Evolutionary conservation across 2,888 invertebrate genomes (phyloP).

Genomic region (Willowsia nigromaculata): DNA sequence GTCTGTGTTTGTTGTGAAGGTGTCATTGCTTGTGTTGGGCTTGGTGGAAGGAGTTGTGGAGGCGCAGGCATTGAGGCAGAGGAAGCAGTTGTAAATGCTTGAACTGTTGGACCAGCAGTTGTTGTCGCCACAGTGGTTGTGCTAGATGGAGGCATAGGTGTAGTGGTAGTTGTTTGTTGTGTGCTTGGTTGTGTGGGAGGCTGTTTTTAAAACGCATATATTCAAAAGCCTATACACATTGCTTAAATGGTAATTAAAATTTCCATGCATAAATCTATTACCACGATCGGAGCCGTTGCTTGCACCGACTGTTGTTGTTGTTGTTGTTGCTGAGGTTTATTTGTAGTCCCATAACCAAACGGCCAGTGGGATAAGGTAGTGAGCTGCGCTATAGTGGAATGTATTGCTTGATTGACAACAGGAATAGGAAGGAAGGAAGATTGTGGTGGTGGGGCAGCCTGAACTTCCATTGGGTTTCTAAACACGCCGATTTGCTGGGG

Average conservation of each 20-base stretch:
- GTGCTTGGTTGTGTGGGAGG: neutral
- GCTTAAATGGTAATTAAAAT: too few relatives aligned
- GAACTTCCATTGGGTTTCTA: slow-evolving; percentile 8
- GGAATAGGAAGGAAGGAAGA: slow-evolving; percentile 50
- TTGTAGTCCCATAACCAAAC: slow-evolving; percentile 60
- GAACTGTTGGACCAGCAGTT: neutral
- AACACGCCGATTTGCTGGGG: neutral
- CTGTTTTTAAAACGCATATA: neutral
- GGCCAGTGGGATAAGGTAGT: slow-evolving; percentile 67
- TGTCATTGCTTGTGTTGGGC: neutral
- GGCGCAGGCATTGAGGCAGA: neutral
- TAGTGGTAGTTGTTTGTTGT: slow-evolving; percentile 15
- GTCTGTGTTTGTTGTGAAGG: neutral
- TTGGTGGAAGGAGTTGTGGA: neutral
- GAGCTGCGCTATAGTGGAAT: slow-evolving; percentile 56
- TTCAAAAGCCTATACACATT: too few relatives aligned
- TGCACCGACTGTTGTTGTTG: neutral
- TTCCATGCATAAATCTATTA: too few relatives aligned
- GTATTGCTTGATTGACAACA: slow-evolving; percentile 42
- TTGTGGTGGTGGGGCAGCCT: slow-evolving; percentile 55
- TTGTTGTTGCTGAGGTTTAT: slow-evolving; percentile 6
- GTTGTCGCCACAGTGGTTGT: slow-evolving; percentile 8
- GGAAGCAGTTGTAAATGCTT: slow-evolving; percentile 10
- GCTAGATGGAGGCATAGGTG: neutral
- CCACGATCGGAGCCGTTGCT: too few relatives aligned